phyloP scores from a whole-genome alignment of 2,113 vertebrate species.

The Daboia siamensis region DNA sequence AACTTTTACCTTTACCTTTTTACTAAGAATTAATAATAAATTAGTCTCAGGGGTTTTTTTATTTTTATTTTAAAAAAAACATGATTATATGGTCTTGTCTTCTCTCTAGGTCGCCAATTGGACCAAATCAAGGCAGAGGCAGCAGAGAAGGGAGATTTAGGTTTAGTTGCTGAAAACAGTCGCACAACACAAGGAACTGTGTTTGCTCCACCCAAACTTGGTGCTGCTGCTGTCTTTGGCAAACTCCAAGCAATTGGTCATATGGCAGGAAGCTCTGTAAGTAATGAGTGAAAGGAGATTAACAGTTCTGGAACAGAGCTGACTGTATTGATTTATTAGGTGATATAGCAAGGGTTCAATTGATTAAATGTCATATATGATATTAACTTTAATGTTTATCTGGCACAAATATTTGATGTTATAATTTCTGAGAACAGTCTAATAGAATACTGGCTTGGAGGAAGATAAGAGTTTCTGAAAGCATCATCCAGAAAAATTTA shows the following conservation, averaged over 20 bases:
- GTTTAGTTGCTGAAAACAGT: conserved; percentile 86
- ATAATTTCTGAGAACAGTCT: not conserved
- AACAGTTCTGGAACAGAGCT: not conserved
- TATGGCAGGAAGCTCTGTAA: conserved; percentile 81
- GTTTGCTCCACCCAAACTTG: conserved; percentile 82
- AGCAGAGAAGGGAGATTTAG: conserved; percentile 84
- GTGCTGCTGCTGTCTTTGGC: conserved; percentile 75
- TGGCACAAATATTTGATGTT: not conserved
- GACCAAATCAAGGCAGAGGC: conserved; percentile 83
- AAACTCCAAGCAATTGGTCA: conserved; percentile 83
- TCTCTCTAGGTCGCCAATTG: conserved; percentile 80
- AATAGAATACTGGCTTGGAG: not conserved
- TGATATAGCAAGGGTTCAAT: not conserved
- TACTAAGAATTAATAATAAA: not conserved
- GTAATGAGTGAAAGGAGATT: conserved; percentile 27
- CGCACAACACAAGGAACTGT: conserved; percentile 86
- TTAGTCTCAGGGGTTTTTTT: not conserved
- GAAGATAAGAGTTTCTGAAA: not conserved
- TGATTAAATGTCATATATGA: not conserved
- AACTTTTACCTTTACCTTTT: too few species aligned
- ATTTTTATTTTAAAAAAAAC: not conserved
- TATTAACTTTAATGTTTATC: not conserved
- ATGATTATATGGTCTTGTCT: not conserved
- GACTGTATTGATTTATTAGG: not conserved
- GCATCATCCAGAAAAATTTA: not conserved